phyloP scores from a whole-genome alignment of 2,888 invertebrate species.

The Sepiola atlantica region DNA sequence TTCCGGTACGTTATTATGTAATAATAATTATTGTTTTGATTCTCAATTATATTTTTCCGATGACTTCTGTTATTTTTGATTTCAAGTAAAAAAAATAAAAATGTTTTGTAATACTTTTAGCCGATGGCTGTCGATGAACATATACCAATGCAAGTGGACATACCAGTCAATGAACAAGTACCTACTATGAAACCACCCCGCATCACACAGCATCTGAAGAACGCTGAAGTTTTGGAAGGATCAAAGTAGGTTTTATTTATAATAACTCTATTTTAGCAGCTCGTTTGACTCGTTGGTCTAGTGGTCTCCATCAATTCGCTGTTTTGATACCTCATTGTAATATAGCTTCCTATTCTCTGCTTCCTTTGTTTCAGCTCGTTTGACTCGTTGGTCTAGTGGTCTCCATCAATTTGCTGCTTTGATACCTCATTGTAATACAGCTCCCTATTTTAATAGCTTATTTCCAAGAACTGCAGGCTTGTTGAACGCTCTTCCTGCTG shows the following conservation, averaged over 20 bases:
- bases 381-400: too few relatives aligned
- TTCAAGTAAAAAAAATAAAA: neutral
- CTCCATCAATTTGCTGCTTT: too few relatives aligned
- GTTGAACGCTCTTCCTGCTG: too few relatives aligned
- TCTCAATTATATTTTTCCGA: neutral
- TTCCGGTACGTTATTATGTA: neutral
- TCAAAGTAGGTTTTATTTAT: constrained; percentile 71
- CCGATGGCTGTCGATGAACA: constrained; percentile 60
- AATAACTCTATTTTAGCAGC: neutral
- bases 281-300: too few relatives aligned
- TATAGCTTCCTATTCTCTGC: too few relatives aligned
- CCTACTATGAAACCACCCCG: constrained; percentile 77
- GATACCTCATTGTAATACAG: too few relatives aligned
- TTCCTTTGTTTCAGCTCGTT: too few relatives aligned
- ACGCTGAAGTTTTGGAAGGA: constrained; percentile 81
- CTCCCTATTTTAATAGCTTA: too few relatives aligned
- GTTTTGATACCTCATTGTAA: too few relatives aligned
- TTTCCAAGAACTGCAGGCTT: too few relatives aligned
- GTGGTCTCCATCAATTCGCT: too few relatives aligned
- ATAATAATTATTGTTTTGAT: neutral
- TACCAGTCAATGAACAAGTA: constrained; percentile 63
- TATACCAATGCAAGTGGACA: constrained; percentile 61
- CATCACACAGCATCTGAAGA: constrained; percentile 81
- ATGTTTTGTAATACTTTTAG: constrained; percentile 50
- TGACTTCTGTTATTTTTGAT: neutral